Percentiles rank a stretch among this genome's conserved stretches.
Conservation (phyloP, 2,113 vertebrate species). For the Aramus guarauna region DNA sequence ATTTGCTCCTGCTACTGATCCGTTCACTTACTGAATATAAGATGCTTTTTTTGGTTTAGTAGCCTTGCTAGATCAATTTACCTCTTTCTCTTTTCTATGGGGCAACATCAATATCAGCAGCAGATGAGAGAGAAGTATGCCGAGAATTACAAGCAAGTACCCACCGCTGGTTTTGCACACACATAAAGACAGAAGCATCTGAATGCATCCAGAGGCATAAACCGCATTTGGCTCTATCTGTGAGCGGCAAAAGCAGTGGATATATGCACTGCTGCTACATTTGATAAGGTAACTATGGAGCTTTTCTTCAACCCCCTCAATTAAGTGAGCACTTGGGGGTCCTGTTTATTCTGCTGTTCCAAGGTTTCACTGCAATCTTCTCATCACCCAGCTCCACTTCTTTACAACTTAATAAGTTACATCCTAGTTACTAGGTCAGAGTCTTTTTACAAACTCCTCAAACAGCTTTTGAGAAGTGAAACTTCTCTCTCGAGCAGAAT, state of each 20-base stretch:
- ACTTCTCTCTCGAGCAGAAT: not conserved
- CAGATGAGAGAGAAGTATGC: not conserved
- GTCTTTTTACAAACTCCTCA: not conserved
- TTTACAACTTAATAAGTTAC: not conserved
- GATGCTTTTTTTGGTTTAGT: not conserved
- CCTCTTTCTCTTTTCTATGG: not conserved
- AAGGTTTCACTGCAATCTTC: not conserved
- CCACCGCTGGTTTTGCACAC: not conserved
- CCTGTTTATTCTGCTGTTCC: not conserved
- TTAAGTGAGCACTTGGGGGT: not conserved
- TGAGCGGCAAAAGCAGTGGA: not conserved
- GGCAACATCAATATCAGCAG: not conserved
- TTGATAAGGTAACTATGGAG: not conserved
- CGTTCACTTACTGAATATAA: not conserved
- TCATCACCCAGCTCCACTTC: not conserved
- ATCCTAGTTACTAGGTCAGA: not conserved
- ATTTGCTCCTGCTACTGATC: not conserved
- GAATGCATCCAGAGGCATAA: not conserved
- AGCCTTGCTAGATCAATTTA: not conserved
- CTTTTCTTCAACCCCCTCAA: not conserved
- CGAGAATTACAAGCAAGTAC: not conserved
- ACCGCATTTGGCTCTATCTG: not conserved
- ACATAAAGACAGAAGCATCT: not conserved
- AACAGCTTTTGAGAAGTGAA: not conserved
- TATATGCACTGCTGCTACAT: accelerated